Conservation (phyloP, 2,888 invertebrate genomes). For the Elysia crispata region DNA sequence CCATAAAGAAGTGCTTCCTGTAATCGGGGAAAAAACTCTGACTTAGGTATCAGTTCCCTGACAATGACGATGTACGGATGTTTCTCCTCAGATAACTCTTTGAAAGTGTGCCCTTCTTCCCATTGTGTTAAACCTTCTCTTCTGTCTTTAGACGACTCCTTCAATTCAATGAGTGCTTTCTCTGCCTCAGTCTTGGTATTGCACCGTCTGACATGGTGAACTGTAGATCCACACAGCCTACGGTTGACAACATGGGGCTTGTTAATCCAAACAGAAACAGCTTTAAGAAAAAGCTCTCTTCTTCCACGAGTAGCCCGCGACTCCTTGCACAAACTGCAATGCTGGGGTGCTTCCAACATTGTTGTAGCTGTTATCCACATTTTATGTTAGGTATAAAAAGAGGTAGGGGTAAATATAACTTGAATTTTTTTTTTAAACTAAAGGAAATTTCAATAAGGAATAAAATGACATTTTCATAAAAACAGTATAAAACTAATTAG, state of each 20-base stretch:
- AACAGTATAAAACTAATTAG: too few relatives aligned
- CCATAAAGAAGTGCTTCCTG: slow-evolving; percentile 63
- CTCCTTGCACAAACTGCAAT: slow-evolving; percentile 29
- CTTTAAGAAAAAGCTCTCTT: slow-evolving; percentile 55
- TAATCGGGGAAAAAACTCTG: slow-evolving; percentile 58
- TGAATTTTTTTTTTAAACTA: neutral
- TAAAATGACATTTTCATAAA: too few relatives aligned
- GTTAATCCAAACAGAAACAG: slow-evolving; percentile 68
- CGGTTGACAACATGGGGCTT: slow-evolving; percentile 71
- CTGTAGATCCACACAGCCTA: slow-evolving; percentile 63
- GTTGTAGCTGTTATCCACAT: too few relatives aligned
- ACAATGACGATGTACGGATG: slow-evolving; percentile 52
- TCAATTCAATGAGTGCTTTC: neutral
- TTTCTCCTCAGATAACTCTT: slow-evolving; percentile 32
- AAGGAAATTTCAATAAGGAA: too few relatives aligned
- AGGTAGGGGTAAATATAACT: too few relatives aligned
- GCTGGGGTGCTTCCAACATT: too few relatives aligned
- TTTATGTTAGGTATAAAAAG: too few relatives aligned
- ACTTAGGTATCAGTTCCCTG: slow-evolving; percentile 63
- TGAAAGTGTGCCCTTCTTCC: neutral
- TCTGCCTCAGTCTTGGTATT: neutral
- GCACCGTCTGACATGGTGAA: slow-evolving; percentile 33
- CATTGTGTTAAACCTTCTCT: neutral
- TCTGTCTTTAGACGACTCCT: neutral
- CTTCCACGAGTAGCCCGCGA: slow-evolving; percentile 24